Base-by-base conservation (phyloP, 2,888 invertebrate species). In the Deilephila elpenor region DNA sequence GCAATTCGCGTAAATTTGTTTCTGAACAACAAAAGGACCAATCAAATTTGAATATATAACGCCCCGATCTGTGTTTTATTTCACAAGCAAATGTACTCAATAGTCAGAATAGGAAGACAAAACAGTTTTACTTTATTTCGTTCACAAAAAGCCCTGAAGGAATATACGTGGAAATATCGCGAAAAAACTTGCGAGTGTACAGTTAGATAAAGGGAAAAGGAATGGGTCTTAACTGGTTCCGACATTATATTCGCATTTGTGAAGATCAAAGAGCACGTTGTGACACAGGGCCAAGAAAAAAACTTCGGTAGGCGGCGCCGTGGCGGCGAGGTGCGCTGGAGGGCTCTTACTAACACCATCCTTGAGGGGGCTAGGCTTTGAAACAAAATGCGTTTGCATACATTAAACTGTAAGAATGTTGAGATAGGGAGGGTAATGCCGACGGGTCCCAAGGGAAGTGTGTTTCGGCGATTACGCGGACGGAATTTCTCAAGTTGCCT, bases 361-460 rank as follows among this genome's bases (percentile, higher is more conserved):
- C 91, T 89, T 89, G 88, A 90, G 93, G 93, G 94, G 91, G 89
- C 89, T 84, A 90, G 90, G 92, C 93, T 94, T 94, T 93, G 94
- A 93, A 94, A 94, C 94, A 94, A 94, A 94, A 94, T 94, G 94
- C 94, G 94, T 94, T 94, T 94, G 94, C 94, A 94, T 94, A 94
- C 91, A 94, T 94, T 94, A 94, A 94, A 94, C 90, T 93, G 89
- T 93, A 93, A 93, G 94, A 94, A 94, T 94, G 94, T 93, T 86
- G 87, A 93, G 93, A 94, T 93, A 93, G 91, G 89, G 91, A 89
- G 91, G 89, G 91, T 89, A 89, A 88, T 88, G 83, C 88, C 83
- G 82, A 77, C 86, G 86, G 88, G 87, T 89, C 92, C 86, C 91
- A 77, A 72, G 89, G 90, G 93, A 86, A 88, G 87, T 86, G 89